Base-by-base conservation (phyloP, 1,140 invertebrate species). In the Hyles vespertilio region DNA sequence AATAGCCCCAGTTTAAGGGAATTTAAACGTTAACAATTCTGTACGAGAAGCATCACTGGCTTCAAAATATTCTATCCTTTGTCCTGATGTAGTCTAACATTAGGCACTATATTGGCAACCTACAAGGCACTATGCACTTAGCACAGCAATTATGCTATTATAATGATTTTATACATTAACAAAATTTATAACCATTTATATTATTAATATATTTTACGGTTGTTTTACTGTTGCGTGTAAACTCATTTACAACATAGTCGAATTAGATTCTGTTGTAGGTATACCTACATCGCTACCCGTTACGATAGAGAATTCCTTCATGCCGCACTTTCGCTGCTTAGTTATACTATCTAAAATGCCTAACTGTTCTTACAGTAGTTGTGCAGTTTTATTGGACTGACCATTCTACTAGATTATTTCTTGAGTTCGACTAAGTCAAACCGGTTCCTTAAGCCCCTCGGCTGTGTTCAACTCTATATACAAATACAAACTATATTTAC, bases 21-120 rank as follows among this genome's bases (percentile, higher is more conserved):
- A 54, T 44, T 22, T 11, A 54, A 34, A 44, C 22, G 32, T 32
- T 44, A 44, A 36, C 34, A 43, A 43, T 10, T 11, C 11, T 10
- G 11, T 12, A 43, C 33, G 5, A 11, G 22, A 54, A 12, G 33
- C 22, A 8, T 52, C 10, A 45, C 48, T 49, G 32, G 52, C 36
- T 36, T 36, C n/a, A 65, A 78, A 74, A 70, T 72, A 64, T 69
- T 58, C 66, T 79, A 69, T 69, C 74, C 67, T 73, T 70, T 77
- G 73, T 74, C 72, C 72, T 68, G 77, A 77, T 84, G 80, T 79
- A 77, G 86, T 79, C 80, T 77, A 87, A 87, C 78, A 79, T 87
- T 89, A 88, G 89, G 89, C 89, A 90, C 87, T 89, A 89, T 80
- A 84, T 89, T 90, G 89, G 89, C 86, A 87, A 89, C 87, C 89